Conservation (phyloP, 1,140 invertebrate species). For the Paramacrobiotus metropolitanus region DNA sequence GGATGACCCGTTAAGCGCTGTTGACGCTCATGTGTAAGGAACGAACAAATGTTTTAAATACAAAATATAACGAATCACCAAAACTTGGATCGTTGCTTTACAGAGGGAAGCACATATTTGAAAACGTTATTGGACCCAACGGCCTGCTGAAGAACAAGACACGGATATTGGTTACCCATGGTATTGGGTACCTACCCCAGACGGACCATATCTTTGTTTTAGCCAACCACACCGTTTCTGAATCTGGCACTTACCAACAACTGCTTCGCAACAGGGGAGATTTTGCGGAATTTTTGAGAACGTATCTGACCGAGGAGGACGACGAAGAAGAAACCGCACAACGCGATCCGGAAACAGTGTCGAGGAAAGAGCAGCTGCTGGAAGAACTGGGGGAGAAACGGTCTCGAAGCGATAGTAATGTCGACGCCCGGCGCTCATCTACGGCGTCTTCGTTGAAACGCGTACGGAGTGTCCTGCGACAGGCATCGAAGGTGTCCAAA, state of each 20-base stretch:
- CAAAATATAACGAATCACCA: not conserved
- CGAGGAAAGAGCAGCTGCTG: too few species aligned
- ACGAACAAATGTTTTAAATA: not conserved
- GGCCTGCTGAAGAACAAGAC: conserved; percentile 20
- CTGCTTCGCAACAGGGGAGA: conserved; percentile 19
- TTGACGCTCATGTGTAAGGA: conserved; percentile 19
- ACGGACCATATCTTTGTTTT: conserved; percentile 22
- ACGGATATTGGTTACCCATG: conserved; percentile 11
- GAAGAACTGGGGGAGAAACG: too few species aligned
- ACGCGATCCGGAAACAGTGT: too few species aligned
- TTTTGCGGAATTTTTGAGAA: conserved; percentile 13
- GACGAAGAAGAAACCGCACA: too few species aligned
- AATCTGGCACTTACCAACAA: conserved; percentile 19
- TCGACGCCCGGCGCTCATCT: too few species aligned
- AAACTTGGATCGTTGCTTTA: not conserved
- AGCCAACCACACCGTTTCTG: conserved; percentile 19
- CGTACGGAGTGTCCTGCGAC: too few species aligned
- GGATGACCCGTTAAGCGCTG: conserved; percentile 55
- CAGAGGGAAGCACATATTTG: conserved; percentile 25
- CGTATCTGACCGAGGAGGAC: not conserved
- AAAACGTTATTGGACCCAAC: conserved; percentile 21
- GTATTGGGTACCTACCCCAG: conserved; percentile 19
- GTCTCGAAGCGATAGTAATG: too few species aligned
- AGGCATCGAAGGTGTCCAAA: too few species aligned
- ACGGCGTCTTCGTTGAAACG: too few species aligned